phyloP scores from a whole-genome alignment of 2,797 vertebrate genomes.

The Cyclura pinguis region DNA sequence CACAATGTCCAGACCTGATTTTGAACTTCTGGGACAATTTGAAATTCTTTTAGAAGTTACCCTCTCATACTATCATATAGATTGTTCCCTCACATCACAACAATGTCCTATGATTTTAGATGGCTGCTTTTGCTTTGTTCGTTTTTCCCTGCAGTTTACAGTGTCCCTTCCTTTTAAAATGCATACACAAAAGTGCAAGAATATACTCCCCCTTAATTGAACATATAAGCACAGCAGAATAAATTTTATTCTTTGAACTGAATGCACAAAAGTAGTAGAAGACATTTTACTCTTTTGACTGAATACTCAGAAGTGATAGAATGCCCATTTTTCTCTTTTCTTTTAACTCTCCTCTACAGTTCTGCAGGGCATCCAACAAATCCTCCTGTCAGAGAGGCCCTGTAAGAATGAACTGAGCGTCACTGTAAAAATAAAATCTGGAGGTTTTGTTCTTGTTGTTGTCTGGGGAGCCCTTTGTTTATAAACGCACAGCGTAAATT shows the following conservation, averaged over 20 bases:
- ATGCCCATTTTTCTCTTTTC: background rate
- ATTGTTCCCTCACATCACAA: too few relatives aligned
- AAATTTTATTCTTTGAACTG: background rate
- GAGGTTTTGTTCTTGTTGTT: background rate
- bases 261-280: background rate
- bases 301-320: background rate
- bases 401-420: background rate
- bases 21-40: background rate
- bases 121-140: background rate
- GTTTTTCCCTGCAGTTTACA: background rate
- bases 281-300: background rate
- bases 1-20: background rate
- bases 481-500: slow-evolving; percentile 18
- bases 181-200: too few relatives aligned
- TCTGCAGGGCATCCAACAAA: background rate
- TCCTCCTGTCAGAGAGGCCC: background rate
- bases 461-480: background rate
- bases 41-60: background rate
- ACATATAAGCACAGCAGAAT: background rate
- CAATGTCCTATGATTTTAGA: background rate
- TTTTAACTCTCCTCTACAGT: background rate
- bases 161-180: too few relatives aligned
- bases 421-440: background rate
- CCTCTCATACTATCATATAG: background rate
- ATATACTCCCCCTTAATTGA: background rate